Conservation (phyloP, 2,888 invertebrate species). For the Desoria tigrina region DNA sequence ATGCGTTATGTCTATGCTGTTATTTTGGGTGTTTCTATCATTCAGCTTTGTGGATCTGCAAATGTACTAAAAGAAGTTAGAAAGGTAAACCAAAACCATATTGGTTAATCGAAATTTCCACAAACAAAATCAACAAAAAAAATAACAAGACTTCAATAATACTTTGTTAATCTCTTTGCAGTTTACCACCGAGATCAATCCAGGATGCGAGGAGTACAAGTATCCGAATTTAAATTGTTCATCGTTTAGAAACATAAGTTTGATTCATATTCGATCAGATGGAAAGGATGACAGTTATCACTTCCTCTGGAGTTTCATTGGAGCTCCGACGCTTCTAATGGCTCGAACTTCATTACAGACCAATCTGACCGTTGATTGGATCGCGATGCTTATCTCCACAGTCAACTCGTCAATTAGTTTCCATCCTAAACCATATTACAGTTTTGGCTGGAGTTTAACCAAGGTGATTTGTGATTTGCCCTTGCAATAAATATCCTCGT, state of each 20-base stretch:
- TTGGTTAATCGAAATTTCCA: too few species aligned
- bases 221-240: constrained; percentile 27
- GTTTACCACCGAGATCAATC: constrained; percentile 43
- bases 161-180: too few species aligned
- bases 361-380: constrained; percentile 62
- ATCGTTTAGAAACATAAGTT: constrained; percentile 30
- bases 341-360: constrained; percentile 61
- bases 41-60: too few species aligned
- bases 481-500: background rate
- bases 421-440: constrained; percentile 60
- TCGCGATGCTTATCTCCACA: constrained; percentile 54
- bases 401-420: constrained; percentile 58
- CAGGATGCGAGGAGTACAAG: constrained; percentile 37
- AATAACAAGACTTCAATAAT: too few species aligned
- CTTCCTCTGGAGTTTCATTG: constrained; percentile 69
- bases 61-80: too few species aligned
- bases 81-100: too few species aligned
- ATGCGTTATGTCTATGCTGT: too few species aligned
- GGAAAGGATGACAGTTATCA: constrained; percentile 65
- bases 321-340: constrained; percentile 64
- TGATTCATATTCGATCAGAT: constrained; percentile 61
- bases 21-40: too few species aligned
- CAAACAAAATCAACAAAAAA: too few species aligned
- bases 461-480: constrained; percentile 59
- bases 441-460: constrained; percentile 65